Percentiles rank a stretch among this genome's conserved stretches.
phyloP scores from a whole-genome alignment of 2,113 vertebrate species.

The Turnix velox region DNA sequence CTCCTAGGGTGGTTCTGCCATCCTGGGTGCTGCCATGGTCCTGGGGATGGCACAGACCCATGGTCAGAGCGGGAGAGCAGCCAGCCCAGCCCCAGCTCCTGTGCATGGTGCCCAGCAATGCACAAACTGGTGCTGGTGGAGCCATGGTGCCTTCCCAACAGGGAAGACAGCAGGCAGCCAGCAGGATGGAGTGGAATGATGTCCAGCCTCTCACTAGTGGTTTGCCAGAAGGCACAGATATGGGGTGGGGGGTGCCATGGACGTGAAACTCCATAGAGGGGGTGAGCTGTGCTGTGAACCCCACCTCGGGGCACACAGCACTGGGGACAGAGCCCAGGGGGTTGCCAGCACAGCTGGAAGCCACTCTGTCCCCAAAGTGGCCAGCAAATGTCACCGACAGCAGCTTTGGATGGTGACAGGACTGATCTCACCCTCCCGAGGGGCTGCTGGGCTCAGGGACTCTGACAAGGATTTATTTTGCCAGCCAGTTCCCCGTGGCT shows the following conservation, averaged over 20 bases:
- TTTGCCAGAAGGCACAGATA: neutral
- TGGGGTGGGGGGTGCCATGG: neutral
- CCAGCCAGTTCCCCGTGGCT: neutral
- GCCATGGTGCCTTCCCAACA: no score
- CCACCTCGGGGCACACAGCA: neutral
- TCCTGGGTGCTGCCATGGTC: neutral
- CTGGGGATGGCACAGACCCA: neutral
- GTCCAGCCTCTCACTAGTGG: neutral
- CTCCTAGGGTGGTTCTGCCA: neutral
- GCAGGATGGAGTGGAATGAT: neutral
- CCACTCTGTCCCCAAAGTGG: rapidly evolving
- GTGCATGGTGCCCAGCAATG: neutral
- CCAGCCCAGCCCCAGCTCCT: rapidly evolving
- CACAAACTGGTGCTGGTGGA: neutral
- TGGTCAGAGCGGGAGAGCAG: neutral
- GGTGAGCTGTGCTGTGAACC: neutral
- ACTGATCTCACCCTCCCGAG: neutral
- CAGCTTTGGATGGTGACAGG: neutral
- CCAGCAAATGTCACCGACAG: neutral
- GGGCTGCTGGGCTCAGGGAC: neutral
- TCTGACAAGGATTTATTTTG: neutral
- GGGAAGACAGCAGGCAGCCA: neutral
- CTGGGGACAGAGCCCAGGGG: neutral
- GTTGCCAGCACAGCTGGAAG: neutral
- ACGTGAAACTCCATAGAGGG: neutral